Conservation (phyloP, 2,113 vertebrate genomes). For the Macrotis lagotis region DNA sequence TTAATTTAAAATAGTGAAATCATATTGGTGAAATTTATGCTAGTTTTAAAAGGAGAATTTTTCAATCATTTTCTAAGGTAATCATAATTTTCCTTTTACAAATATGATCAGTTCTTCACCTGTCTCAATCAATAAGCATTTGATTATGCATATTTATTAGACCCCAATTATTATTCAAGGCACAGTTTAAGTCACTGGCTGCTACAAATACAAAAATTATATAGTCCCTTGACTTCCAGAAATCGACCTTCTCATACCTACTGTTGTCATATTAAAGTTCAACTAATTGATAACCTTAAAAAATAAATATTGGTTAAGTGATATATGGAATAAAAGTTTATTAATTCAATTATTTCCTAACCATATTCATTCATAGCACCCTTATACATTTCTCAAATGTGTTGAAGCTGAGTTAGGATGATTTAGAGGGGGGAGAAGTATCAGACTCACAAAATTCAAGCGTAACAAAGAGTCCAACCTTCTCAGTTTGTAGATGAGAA, state of each 20-base stretch:
- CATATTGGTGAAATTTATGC: neutral
- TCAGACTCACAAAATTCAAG: neutral
- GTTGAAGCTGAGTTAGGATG: neutral
- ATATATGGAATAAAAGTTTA: neutral
- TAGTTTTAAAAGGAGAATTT: neutral
- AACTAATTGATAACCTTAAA: neutral
- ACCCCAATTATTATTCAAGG: neutral
- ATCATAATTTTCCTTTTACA: neutral
- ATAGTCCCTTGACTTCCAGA: neutral
- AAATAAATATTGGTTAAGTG: neutral
- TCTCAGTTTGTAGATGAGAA: neutral
- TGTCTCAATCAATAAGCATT: neutral
- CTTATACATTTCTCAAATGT: neutral
- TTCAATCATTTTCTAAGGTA: too few relatives aligned
- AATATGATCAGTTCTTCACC: neutral
- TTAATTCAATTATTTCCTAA: neutral
- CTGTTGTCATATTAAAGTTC: neutral
- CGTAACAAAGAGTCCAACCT: neutral
- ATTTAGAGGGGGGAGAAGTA: neutral
- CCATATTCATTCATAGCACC: neutral
- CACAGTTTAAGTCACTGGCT: neutral
- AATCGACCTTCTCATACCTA: neutral
- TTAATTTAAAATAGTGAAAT: neutral
- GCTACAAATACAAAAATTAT: neutral
- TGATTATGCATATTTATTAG: neutral